Evolutionary conservation across 2,797 vertebrate species (phyloP), one percentile per base, ranked within the genome.

Genomic region (Myripristis jacobus): DNA sequence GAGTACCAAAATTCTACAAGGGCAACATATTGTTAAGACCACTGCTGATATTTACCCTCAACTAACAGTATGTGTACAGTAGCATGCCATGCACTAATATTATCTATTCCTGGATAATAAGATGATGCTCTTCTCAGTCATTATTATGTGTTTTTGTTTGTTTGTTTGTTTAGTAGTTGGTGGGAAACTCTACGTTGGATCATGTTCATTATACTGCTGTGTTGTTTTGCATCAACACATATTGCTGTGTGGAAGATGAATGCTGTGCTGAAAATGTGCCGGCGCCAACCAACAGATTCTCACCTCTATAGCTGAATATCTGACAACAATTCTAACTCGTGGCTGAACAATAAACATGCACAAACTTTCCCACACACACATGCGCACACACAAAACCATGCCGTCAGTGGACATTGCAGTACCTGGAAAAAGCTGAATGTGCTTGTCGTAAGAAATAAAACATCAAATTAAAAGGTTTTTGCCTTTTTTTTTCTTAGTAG

Each of bases 181-280:
- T 93, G 92, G 92, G n/a, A 1, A 3, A 46, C 7, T 77, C 86
- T 92, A 6, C 88, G 92, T 6, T 92, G 92, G 92, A 87, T 91
- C 51, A 10, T 90, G 25, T 88, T 91, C 48, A 48, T 79, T 57
- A 27, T 66, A 2, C 70, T 88, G 67, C 29, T 92, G 47, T 67
- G 55, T 16, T 86, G 75, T 85, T 68, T 89, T 21, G 7, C 70
- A 36, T 19, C 22, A 9, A 70, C 65, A 15, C 74, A 80, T 55
- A 18, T 88, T 0, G 1, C 13, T 47, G 54, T 18, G 24, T 71
- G 84, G 73, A 67, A 52, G 44, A 87, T 46, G 19, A 66, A 70
- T 4, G 2, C 38, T 29, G 11, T 61, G 21, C 41, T 4, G 18
- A 72, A 54, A 70, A 46, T 16, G 22, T 8, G 1, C 18, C 24